These are phyloP conservation scores for Trichogramma dendrolimi DNA, from an alignment of 2,888 invertebrate genomes.

Conservation along the genomic window DNA sequence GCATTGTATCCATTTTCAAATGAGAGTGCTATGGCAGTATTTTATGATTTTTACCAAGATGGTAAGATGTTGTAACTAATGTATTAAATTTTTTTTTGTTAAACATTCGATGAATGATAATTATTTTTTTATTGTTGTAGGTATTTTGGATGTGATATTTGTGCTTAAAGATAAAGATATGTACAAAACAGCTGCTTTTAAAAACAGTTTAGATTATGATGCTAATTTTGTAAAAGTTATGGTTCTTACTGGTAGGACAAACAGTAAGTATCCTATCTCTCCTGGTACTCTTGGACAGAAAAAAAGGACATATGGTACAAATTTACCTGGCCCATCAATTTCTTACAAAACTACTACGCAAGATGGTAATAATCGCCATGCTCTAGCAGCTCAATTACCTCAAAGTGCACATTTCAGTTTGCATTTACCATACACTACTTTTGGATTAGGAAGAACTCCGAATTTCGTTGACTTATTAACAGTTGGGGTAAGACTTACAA, in stretches of 20 bases:
- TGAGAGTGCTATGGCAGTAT: slow-evolving; percentile 77
- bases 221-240: slow-evolving; percentile 94
- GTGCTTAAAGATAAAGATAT: slow-evolving; percentile 45
- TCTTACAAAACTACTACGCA: slow-evolving; percentile 84
- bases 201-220: slow-evolving; percentile 86
- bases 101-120: too few relatives aligned
- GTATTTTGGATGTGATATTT: slow-evolving; percentile 81
- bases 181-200: slow-evolving; percentile 72
- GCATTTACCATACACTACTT: slow-evolving; percentile 92
- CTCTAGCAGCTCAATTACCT: slow-evolving; percentile 81
- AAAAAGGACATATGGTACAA: slow-evolving; percentile 79
- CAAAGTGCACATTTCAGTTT: slow-evolving; percentile 89
- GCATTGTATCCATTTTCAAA: slow-evolving; percentile 67
- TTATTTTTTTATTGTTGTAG: slow-evolving; percentile 1
- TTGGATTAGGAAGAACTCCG: slow-evolving; percentile 95
- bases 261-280: slow-evolving; percentile 66
- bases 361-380: slow-evolving; percentile 74
- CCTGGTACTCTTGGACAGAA: slow-evolving; percentile 73
- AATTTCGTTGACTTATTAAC: slow-evolving; percentile 91
- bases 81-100: neutral
- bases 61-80: slow-evolving; percentile 52
- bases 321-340: slow-evolving; percentile 86
- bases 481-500: slow-evolving; percentile 62
- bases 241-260: slow-evolving; percentile 79
- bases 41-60: slow-evolving; percentile 92